phyloP scores from a whole-genome alignment of 2,113 vertebrate species.

The Etheostoma cragini region DNA sequence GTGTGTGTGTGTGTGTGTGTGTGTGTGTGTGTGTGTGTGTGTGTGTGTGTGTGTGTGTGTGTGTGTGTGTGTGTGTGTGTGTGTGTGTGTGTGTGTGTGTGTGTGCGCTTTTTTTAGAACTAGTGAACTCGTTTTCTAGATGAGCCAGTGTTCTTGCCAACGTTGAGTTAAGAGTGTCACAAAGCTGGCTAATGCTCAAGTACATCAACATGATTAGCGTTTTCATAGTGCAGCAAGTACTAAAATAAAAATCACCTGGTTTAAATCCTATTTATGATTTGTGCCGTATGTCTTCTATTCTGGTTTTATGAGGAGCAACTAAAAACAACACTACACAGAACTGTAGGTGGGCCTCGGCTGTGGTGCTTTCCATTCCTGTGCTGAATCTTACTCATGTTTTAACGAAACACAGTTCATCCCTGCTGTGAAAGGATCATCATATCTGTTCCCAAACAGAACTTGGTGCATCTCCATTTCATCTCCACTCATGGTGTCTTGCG shows the following conservation, averaged over 20 bases:
- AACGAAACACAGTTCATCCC: not conserved
- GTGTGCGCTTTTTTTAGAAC: no score
- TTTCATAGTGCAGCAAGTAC: not conserved
- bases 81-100: no score
- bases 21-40: no score
- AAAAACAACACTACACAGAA: constrained; percentile 17
- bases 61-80: not conserved
- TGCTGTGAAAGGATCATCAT: constrained; percentile 22
- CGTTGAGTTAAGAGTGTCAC: constrained; percentile 35
- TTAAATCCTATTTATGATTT: constrained; percentile 30
- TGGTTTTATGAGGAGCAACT: constrained; percentile 18
- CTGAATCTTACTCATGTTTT: not conserved
- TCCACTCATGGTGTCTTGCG: not conserved
- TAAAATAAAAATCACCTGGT: not conserved
- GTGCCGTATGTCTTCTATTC: constrained; percentile 8
- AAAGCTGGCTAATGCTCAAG: constrained; percentile 40
- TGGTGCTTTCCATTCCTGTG: constrained; percentile 2
- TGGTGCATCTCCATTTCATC: constrained; percentile 11
- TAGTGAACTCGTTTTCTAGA: constrained; percentile 31
- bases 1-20: no score
- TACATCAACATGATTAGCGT: constrained; percentile 3
- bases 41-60: no score
- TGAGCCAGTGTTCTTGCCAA: constrained; percentile 41
- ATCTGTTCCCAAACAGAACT: constrained; percentile 35
- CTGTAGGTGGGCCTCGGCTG: constrained; percentile 8